These are phyloP conservation scores for Trichogramma evanescens DNA, from an alignment of 2,888 invertebrate genomes.

Conservation along the genomic window DNA sequence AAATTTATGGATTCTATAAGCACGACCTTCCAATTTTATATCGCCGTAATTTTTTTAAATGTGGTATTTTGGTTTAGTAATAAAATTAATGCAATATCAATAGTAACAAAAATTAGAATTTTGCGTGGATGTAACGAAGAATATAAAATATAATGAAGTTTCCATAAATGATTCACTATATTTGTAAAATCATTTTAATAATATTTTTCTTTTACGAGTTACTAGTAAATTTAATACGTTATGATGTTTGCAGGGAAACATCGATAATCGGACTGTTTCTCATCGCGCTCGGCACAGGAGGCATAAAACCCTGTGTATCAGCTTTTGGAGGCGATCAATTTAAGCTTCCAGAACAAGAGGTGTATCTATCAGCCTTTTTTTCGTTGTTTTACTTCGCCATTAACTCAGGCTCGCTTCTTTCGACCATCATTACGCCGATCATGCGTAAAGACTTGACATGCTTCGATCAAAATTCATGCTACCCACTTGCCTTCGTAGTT, in stretches of 20 bases:
- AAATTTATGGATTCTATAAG: too few species aligned
- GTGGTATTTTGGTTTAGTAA: too few species aligned
- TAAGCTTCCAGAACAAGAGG: slow-evolving; percentile 69
- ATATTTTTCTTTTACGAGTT: background rate
- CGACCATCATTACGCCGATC: slow-evolving; percentile 81
- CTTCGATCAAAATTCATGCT: slow-evolving; percentile 71
- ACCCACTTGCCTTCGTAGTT: slow-evolving; percentile 80
- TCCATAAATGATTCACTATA: too few species aligned
- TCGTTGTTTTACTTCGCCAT: slow-evolving; percentile 92
- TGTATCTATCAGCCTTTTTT: slow-evolving; percentile 77
- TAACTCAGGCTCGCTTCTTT: slow-evolving; percentile 83
- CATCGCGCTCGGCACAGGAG: slow-evolving; percentile 87
- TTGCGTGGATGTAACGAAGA: too few species aligned
- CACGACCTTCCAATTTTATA: too few species aligned
- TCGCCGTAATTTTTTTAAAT: too few species aligned
- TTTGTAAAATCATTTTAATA: background rate
- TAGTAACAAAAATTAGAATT: too few species aligned
- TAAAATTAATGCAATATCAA: too few species aligned
- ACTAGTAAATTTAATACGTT: background rate
- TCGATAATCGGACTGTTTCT: slow-evolving; percentile 63
- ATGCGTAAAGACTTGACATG: slow-evolving; percentile 73
- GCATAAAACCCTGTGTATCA: slow-evolving; percentile 92
- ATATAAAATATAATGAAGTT: too few species aligned
- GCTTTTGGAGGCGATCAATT: slow-evolving; percentile 96
- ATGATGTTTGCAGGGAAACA: slow-evolving; percentile 38